These are phyloP conservation scores for Eciton burchellii DNA, from an alignment of 1,140 invertebrate species.

Conservation along the genomic window DNA sequence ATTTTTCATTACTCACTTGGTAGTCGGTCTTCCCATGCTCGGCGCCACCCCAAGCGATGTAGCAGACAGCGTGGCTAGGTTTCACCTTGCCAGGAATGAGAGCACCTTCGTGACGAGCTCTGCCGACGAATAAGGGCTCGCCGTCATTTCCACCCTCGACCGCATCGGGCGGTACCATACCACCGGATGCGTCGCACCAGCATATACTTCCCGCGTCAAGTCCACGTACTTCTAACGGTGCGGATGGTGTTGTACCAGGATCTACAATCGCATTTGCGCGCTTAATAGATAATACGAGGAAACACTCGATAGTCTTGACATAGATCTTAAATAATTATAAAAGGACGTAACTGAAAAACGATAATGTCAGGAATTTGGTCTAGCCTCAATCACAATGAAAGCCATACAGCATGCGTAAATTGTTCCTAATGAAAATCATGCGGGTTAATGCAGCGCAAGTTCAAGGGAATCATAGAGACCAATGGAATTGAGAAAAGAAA, in stretches of 20 bases:
- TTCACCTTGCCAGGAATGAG: conserved; percentile 92
- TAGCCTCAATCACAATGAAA: conserved; percentile 15
- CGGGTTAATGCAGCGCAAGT: not conserved
- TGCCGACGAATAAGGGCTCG: conserved; percentile 90
- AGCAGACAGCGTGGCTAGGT: conserved; percentile 90
- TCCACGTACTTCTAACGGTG: conserved; percentile 73
- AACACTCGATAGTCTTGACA: too few relatives aligned
- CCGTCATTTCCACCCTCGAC: conserved; percentile 90
- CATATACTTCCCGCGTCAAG: conserved; percentile 72
- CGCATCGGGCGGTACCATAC: conserved; percentile 90
- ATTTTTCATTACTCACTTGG: conserved; percentile 86
- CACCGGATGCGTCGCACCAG: conserved; percentile 89
- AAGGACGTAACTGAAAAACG: not conserved
- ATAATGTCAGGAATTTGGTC: not conserved
- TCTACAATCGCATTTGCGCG: conserved; percentile 52
- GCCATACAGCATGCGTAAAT: conserved; percentile 6
- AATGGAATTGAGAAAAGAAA: not conserved
- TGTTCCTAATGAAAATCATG: conserved; percentile 1
- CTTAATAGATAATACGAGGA: not conserved
- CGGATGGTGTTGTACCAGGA: conserved; percentile 74
- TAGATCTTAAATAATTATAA: not conserved
- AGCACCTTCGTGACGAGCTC: conserved; percentile 91
- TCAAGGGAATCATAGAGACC: not conserved
- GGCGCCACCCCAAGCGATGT: conserved; percentile 91
- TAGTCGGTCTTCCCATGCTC: conserved; percentile 92